Evolutionary conservation across 1,140 invertebrate species (phyloP).

Genomic region (Anthonomus grandis): DNA sequence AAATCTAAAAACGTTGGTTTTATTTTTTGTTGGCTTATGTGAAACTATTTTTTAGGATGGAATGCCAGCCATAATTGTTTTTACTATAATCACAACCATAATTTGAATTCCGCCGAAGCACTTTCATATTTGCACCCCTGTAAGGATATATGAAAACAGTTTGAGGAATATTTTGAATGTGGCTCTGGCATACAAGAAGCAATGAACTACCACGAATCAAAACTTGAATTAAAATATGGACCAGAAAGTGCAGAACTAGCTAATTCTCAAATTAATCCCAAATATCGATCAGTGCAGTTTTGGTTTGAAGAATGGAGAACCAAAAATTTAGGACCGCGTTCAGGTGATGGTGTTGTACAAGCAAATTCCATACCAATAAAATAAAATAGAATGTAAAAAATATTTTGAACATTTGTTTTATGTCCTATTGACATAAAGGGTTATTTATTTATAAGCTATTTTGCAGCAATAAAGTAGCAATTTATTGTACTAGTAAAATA

Average conservation of each 20-base stretch:
- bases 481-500: no score
- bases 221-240: slow-evolving; percentile 15
- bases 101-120: slow-evolving; percentile 11
- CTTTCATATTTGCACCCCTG: slow-evolving; percentile 10
- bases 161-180: slow-evolving; percentile 10
- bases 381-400: no score
- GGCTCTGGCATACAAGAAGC: slow-evolving; percentile 10
- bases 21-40: not conserved
- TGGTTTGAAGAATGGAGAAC: no score
- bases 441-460: not conserved
- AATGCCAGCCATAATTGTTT: slow-evolving; percentile 3
- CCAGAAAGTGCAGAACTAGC: slow-evolving; percentile 4
- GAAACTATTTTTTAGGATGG: slow-evolving; percentile 2
- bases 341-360: no score
- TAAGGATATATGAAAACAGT: slow-evolving; percentile 5
- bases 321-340: no score
- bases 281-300: slow-evolving; percentile 10
- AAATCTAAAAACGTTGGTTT: no score
- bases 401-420: no score
- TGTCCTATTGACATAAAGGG: not conserved
- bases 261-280: slow-evolving; percentile 9
- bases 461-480: no score
- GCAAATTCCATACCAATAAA: no score
- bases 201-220: slow-evolving; percentile 14
- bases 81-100: slow-evolving; percentile 11